phyloP scores from a whole-genome alignment of 2,888 invertebrate species.

The Aromia moschata region DNA sequence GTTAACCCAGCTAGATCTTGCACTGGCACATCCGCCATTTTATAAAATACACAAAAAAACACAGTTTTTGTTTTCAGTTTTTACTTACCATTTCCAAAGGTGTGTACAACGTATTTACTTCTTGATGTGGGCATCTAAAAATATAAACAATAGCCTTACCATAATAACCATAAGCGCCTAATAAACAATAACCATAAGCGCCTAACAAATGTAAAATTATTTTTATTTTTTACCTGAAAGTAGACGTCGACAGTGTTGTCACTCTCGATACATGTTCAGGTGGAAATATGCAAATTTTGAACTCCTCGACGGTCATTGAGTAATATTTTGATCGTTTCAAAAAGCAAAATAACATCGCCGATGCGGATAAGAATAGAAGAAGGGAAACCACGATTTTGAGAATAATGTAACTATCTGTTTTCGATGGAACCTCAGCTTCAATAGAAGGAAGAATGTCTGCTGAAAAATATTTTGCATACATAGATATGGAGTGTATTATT shows the following conservation, averaged over 20 bases:
- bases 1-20: no score
- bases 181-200: background rate
- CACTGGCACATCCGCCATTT: no score
- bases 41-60: no score
- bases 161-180: background rate
- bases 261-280: background rate
- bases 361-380: background rate
- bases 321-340: constrained; percentile 3
- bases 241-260: background rate
- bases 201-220: background rate
- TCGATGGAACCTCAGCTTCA: constrained; percentile 1
- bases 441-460: no score
- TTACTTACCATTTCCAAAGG: constrained; percentile 31
- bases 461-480: no score
- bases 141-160: no score
- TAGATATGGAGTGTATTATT: no score
- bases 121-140: constrained; percentile 19
- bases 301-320: background rate
- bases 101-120: constrained; percentile 37
- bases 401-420: background rate
- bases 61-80: no score
- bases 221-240: constrained; percentile 6
- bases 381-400: background rate
- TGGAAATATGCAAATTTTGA: constrained; percentile 14
- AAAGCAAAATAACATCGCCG: background rate